Evolutionary conservation across 2,797 vertebrate genomes (phyloP).

Genomic region (Cyclura pinguis): DNA sequence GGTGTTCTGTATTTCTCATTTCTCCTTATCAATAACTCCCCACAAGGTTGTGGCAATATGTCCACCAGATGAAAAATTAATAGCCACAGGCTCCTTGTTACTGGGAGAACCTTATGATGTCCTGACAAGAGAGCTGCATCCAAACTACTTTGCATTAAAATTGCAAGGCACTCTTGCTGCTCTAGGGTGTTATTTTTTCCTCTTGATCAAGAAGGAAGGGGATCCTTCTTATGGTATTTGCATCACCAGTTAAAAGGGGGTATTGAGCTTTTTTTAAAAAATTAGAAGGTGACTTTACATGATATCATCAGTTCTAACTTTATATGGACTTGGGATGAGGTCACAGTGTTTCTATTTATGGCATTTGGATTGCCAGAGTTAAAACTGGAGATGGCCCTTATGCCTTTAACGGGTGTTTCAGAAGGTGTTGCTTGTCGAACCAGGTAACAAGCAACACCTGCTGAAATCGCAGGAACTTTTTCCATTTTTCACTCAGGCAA

Average conservation of each 20-base stretch:
- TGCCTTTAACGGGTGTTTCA: too few relatives aligned
- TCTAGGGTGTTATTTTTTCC: not conserved
- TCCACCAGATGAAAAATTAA: constrained; percentile 51
- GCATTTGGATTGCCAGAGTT: too few relatives aligned
- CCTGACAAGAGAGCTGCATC: constrained; percentile 12
- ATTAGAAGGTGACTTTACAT: not conserved
- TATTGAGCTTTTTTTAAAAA: not conserved
- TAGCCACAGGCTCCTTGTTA: constrained; percentile 24
- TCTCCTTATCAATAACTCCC: constrained; percentile 49
- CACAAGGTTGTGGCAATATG: accelerated
- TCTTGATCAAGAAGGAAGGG: not conserved
- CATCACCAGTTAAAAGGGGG: not conserved
- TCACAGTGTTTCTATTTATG: not conserved
- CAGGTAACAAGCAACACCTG: too few relatives aligned
- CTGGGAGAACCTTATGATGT: constrained; percentile 40
- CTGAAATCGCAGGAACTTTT: too few relatives aligned
- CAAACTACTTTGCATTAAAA: constrained; percentile 12
- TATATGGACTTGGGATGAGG: not conserved
- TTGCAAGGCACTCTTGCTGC: constrained; percentile 21
- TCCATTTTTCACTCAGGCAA: too few relatives aligned
- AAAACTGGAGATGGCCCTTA: too few relatives aligned
- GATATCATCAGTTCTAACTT: not conserved
- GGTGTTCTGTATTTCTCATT: constrained; percentile 52
- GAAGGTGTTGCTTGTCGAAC: too few relatives aligned
- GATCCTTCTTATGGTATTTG: not conserved